Base-by-base conservation (phyloP, 2,888 invertebrate genomes). In the Pyrgus malvae region DNA sequence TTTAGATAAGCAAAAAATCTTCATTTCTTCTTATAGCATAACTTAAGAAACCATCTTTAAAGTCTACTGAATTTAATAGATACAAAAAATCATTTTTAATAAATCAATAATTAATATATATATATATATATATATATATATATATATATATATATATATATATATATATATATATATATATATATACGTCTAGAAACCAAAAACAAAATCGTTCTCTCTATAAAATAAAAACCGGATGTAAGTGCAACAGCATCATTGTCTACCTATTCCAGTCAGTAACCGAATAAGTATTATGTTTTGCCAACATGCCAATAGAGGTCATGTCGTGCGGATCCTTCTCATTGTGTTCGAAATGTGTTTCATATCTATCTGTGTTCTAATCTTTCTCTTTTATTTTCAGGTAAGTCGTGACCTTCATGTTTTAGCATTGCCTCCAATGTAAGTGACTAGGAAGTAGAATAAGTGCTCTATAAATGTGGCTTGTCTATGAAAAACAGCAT, bases 341-440 rank as follows among this genome's bases (percentile, higher is more conserved):
- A 53, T 53, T 45, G 53, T 45, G 16, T 53, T 53, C 51, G 35
- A 7, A 45, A 45, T 38, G 35, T 27, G 21, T 27, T 27, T 38
- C 19, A 31, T n/a, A 45, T 45, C 9, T 44, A 37, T 44, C 7
- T 51, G 4, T 50, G 16, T 19, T 31, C 42, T 33, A 53, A 56
- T 56, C 23, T 19, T 61, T 41, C 56, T 48, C 62, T 67, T 64
- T 65, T 61, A 66, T 66, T 69, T 65, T 42, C 73, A 76, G 76
- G 78, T 77, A 77, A 77, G 76, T 78, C 51, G 45, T 57, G 59
- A 44, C 56, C 58, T 42, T 46, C 55, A 57, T 55, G 51, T 59
- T 49, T 57, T 59, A 58, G 56, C 56, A 57, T 50, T 58, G 42
- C 50, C 67, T 66, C 8, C 9, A 21, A 64, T 64, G 68, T 70